Evolutionary conservation across 30 jellyfish, hydroid and myxozoan genomes (phyloP).

Genomic region (Hydra vulgaris): DNA sequence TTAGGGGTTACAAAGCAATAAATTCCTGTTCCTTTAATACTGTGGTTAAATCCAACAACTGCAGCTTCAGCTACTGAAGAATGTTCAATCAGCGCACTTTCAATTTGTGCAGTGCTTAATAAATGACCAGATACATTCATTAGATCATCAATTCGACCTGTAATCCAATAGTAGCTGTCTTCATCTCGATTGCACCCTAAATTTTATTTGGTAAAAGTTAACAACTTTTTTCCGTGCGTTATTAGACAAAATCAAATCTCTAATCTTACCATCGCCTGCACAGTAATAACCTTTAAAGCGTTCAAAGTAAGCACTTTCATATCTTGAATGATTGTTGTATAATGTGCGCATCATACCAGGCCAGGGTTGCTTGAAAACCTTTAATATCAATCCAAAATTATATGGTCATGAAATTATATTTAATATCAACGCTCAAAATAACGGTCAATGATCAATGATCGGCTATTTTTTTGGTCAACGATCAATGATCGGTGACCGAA

Average conservation of each 20-base stretch:
- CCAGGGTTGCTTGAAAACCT: slow-evolving; percentile 98
- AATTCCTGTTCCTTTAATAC: slow-evolving; percentile 81
- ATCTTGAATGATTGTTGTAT: slow-evolving; percentile 65
- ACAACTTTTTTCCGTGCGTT: neutral
- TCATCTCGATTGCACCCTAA: slow-evolving; percentile 69
- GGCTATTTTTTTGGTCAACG: too few relatives aligned
- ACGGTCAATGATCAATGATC: neutral
- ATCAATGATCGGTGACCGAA: too few relatives aligned
- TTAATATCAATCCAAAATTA: neutral
- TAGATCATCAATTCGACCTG: slow-evolving; percentile 91
- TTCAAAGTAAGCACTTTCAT: slow-evolving; percentile 61
- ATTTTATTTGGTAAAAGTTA: too few relatives aligned
- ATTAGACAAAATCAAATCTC: neutral
- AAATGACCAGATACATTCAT: slow-evolving; percentile 97
- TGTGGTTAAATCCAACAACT: slow-evolving; percentile 77
- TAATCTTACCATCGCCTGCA: slow-evolving; percentile 91
- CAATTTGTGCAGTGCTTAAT: slow-evolving; percentile 91
- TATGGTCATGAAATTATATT: too few relatives aligned
- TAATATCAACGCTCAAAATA: neutral
- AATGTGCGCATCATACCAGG: slow-evolving; percentile 99
- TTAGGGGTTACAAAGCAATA: slow-evolving; percentile 73
- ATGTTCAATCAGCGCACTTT: slow-evolving; percentile 86
- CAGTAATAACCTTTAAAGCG: slow-evolving; percentile 88
- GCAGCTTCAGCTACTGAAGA: slow-evolving; percentile 91
- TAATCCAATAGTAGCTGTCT: slow-evolving; percentile 90